phyloP scores from a whole-genome alignment of 1,140 invertebrate species.

The Nasonia longicornis region DNA sequence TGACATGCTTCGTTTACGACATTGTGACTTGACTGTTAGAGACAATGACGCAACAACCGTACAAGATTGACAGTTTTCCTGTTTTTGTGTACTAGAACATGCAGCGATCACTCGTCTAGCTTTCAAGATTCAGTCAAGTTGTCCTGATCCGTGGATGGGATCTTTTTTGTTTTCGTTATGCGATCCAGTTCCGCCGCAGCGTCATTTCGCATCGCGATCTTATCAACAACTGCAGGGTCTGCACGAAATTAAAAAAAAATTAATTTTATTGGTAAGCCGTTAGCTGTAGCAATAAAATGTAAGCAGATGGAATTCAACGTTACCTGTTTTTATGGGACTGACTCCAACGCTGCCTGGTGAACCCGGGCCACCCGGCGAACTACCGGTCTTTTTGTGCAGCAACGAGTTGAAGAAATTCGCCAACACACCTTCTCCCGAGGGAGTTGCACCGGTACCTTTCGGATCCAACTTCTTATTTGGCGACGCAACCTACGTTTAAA shows the following conservation, averaged over 20 bases:
- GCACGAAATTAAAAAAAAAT: conserved; percentile 46
- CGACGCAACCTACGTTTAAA: conserved; percentile 61
- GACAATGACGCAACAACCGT: conserved; percentile 23
- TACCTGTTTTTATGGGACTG: conserved; percentile 64
- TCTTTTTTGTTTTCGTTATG: conserved; percentile 81
- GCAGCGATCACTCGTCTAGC: background rate
- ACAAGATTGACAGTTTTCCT: background rate
- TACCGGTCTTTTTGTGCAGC: conserved; percentile 90
- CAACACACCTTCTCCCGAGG: conserved; percentile 91
- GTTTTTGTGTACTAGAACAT: conserved; percentile 13
- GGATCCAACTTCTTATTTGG: conserved; percentile 67
- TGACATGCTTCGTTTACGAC: conserved; percentile 39
- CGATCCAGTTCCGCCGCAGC: conserved; percentile 93
- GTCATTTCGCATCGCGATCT: conserved; percentile 83
- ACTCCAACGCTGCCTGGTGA: conserved; percentile 62
- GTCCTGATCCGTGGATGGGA: conserved; percentile 64
- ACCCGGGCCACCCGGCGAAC: conserved; percentile 68
- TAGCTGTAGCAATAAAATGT: background rate
- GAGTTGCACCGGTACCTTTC: conserved; percentile 69
- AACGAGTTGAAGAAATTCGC: conserved; percentile 99
- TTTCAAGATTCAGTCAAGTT: conserved; percentile 63
- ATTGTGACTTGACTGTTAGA: conserved; percentile 24
- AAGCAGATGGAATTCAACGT: conserved; percentile 1
- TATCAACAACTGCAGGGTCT: conserved; percentile 69
- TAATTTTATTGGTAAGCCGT: conserved; percentile 9